Base-by-base conservation (phyloP, 2,888 invertebrate genomes). In the Taphrorychus bicolor region DNA sequence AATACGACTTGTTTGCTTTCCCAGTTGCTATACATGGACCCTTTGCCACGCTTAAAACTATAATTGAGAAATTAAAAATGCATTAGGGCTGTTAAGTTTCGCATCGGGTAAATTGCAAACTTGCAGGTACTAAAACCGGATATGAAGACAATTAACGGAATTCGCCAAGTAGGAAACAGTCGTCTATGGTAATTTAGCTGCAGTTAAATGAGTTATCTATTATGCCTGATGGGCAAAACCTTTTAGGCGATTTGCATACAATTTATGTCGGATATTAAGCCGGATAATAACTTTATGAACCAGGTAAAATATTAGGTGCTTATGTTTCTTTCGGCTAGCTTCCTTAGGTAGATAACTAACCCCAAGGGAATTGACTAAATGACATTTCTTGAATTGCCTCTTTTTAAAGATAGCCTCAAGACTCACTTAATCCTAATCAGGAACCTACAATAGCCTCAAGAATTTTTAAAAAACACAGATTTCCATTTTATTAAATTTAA, bases 241-340 rank as follows among this genome's bases (percentile, higher is more conserved):
- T 19, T 51, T 51, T 51, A 51, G 22, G 51, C 19, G 19, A 51
- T 51, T 51, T 51, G 51, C 51, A 51, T 51, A 51, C 21, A 14
- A 17, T 45, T 45, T 45, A 17, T 14, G 14, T n/a, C 5, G 45
- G 45, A 45, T 17, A 45, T 32, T 32, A 32, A 32, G 11, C 11
- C 32, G 11, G 32, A 32, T 32, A 32, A 32, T 32, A 32, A 32
- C 32, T 32, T 32, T 32, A 32, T 32, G 32, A 32, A 32, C 7
- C 32, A 32, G 32, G 32, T 32, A 32, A 32, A 32, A n/a, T n/a
- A n/a, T n/a, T n/a, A n/a, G n/a, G n/a, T n/a, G n/a, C n/a, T n/a
- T n/a, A n/a, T n/a, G n/a, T n/a, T n/a, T n/a, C n/a, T n/a, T n/a
- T n/a, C n/a, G n/a, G n/a, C n/a, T n/a, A n/a, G n/a, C n/a, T n/a